Evolutionary conservation across 2,113 vertebrate genomes (phyloP), one percentile per base, ranked within the genome.

Genomic region (human (Homo sapiens)): DNA sequence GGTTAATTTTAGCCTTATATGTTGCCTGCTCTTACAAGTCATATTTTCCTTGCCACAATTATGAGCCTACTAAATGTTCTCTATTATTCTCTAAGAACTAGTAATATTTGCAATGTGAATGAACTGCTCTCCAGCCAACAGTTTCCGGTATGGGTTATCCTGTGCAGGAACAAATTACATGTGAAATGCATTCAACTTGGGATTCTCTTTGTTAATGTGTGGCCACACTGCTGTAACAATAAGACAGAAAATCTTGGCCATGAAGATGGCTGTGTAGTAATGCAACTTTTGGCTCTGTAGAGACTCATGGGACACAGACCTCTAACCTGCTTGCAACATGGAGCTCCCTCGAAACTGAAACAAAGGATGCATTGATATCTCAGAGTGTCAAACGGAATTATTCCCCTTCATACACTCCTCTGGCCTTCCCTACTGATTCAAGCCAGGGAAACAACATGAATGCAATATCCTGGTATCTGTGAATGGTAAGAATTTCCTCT

Each of bases 321-420:
- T 73, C 57, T 52, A 75, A 90, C 70, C 73, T 93, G 79, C 91
- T 38, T 68, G 35, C 83, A 96, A 86, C 45, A 64, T 9, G 38
- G 73, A 50, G n/a, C 35, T 83, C 81, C 79, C 75, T 70, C 87
- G 92, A 97, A 96, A 91, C 38, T 59, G 20, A 96, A 93, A 90
- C 32, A n/a, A 93, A 87, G 80, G 64, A 50, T 48, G 40, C 50
- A 48, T 30, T 75, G 84, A 85, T 82, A 40, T 93, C 68, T 96
- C 83, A 50, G 50, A 83, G 17, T 73, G 94, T 96, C 95, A 90
- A 40, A 79, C 72, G 88, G 93, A 96, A 85, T 97, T 88, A 93
- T 79, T 93, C n/a, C 87, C 35, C 70, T 97, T 81, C 50, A 64
- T 10, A 95, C 35, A 18, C 18, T 86, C 68, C 45, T 76, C 13